Conservation (phyloP, 2,113 vertebrate genomes). For the Boleophthalmus pectinirostris region DNA sequence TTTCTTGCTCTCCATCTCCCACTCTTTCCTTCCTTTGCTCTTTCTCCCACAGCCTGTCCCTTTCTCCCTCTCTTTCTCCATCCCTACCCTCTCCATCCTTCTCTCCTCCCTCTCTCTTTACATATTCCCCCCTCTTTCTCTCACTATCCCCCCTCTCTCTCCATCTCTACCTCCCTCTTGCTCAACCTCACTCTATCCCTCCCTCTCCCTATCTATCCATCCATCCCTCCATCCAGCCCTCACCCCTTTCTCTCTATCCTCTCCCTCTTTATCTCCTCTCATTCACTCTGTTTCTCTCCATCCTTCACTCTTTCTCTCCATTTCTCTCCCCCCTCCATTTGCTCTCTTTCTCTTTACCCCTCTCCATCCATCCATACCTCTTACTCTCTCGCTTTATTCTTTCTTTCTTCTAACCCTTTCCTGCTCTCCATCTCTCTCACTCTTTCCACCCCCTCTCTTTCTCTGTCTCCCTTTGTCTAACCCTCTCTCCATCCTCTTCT, state of each 20-base stretch:
- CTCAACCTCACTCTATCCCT: no score
- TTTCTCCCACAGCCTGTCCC: neutral
- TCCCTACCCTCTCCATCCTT: neutral
- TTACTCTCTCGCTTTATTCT: neutral
- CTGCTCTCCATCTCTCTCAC: neutral
- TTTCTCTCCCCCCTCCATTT: neutral
- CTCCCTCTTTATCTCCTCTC: neutral
- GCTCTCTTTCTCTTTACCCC: neutral
- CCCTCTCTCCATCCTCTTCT: slow-evolving; percentile 13
- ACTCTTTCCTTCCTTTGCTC: neutral
- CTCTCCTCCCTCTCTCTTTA: neutral
- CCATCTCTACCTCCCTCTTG: neutral
- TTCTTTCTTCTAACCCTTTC: neutral
- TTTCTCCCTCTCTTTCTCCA: neutral
- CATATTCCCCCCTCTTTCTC: neutral
- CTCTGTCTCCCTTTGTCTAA: neutral
- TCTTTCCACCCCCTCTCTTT: slow-evolving; percentile 3
- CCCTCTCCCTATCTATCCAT: neutral
- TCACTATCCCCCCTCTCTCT: neutral
- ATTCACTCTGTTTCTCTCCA: neutral
- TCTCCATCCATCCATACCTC: neutral
- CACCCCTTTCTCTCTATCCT: neutral
- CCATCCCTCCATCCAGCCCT: neutral
- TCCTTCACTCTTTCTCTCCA: neutral
- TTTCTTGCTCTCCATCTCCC: neutral